phyloP scores from a whole-genome alignment of 2,888 invertebrate genomes.

The Hydraecia micacea region DNA sequence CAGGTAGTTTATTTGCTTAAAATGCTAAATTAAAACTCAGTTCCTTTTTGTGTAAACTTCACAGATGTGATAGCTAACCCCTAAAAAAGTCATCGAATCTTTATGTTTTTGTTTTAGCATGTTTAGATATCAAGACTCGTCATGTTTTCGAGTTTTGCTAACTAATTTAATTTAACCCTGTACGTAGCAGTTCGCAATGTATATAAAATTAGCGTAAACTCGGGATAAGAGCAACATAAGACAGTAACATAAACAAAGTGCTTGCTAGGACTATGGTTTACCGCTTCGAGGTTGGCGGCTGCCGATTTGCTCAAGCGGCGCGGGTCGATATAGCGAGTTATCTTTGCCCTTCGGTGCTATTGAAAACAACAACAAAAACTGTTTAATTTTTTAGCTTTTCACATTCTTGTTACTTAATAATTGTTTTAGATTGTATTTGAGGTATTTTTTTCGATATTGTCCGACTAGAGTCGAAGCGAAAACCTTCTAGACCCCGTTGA shows the following conservation, averaged over 20 bases:
- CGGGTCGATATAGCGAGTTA: constrained; percentile 88
- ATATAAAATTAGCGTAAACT: constrained; percentile 58
- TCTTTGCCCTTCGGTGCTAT: constrained; percentile 89
- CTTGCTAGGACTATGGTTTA: constrained; percentile 79
- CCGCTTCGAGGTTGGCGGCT: constrained; percentile 86
- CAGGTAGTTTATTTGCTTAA: not conserved
- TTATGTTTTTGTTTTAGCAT: not conserved
- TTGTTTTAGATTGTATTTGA: constrained; percentile 9
- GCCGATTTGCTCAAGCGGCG: constrained; percentile 87
- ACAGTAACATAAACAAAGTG: constrained; percentile 77
- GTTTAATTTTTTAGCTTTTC: not conserved
- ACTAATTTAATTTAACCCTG: not conserved
- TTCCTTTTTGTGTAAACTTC: not conserved
- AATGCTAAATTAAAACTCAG: not conserved
- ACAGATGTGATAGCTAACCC: not conserved
- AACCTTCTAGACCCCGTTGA: too few species aligned
- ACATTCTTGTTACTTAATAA: not conserved
- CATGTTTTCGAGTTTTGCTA: not conserved
- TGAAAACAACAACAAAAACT: constrained; percentile 77
- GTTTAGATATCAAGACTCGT: not conserved
- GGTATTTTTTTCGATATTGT: too few species aligned
- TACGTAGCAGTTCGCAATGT: constrained; percentile 49
- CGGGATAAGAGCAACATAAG: constrained; percentile 73
- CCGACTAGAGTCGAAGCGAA: not conserved
- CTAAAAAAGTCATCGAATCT: not conserved